These are phyloP conservation scores for Invenusta paracnida DNA, from an alignment of 2,888 invertebrate species.

Conservation along the genomic window DNA sequence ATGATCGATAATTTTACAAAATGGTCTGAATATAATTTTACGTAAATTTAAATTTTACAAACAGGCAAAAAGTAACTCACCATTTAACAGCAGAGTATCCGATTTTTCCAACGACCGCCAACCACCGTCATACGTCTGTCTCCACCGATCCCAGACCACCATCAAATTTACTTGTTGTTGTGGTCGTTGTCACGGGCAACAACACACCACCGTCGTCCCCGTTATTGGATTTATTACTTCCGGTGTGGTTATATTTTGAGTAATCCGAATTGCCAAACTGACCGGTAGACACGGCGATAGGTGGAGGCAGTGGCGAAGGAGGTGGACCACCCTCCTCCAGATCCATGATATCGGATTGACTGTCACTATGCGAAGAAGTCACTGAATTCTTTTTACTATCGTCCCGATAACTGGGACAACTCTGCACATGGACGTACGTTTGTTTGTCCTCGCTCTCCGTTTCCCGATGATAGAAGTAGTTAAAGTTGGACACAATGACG, in stretches of 20 bases:
- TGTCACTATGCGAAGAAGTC: background rate
- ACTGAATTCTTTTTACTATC: background rate
- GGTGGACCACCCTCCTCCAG: background rate
- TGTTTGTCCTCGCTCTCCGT: background rate
- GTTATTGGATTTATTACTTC: too few species aligned
- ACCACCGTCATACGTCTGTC: background rate
- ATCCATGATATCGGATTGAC: background rate
- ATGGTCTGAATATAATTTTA: too few species aligned
- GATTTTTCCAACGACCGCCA: background rate
- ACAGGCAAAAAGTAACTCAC: background rate
- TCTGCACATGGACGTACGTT: background rate
- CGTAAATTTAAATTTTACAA: too few species aligned
- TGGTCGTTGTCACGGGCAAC: background rate
- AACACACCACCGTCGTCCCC: background rate
- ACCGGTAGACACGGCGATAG: too few species aligned
- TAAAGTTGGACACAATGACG: constrained; percentile 73
- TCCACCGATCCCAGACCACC: background rate
- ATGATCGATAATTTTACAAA: too few species aligned
- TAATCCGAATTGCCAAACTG: too few species aligned
- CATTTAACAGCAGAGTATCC: background rate
- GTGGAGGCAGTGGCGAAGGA: too few species aligned
- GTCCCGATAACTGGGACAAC: background rate
- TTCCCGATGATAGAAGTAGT: background rate
- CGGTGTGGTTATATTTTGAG: too few species aligned
- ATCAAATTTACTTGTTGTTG: background rate